These are phyloP conservation scores for Drosophila limbata DNA, from an alignment of 2,888 invertebrate species.

Conservation along the genomic window DNA sequence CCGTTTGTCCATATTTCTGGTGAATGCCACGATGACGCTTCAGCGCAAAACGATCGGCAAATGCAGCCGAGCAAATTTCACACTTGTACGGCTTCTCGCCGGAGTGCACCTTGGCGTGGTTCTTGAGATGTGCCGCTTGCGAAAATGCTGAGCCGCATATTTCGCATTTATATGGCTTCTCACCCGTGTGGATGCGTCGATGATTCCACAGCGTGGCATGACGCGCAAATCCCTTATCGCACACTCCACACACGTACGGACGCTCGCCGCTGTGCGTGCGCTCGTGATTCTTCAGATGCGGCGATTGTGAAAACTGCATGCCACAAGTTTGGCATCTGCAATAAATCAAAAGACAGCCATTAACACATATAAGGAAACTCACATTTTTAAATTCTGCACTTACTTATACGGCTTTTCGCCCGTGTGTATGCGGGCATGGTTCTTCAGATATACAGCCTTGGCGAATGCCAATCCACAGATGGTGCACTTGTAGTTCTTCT, in stretches of 20 bases:
- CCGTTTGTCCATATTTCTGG: constrained; percentile 90
- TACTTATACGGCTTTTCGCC: constrained; percentile 94
- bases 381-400: constrained; percentile 62
- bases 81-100: constrained; percentile 94
- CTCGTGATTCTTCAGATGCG: constrained; percentile 95
- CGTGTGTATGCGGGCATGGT: constrained; percentile 94
- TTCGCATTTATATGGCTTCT: constrained; percentile 89
- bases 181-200: constrained; percentile 93
- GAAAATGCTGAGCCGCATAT: constrained; percentile 96
- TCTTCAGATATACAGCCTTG: constrained; percentile 95
- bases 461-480: constrained; percentile 95
- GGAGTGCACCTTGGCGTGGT: constrained; percentile 94
- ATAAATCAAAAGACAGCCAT: constrained; percentile 23
- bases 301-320: constrained; percentile 96
- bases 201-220: constrained; percentile 96
- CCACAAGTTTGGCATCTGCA: constrained; percentile 93
- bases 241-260: constrained; percentile 95
- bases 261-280: constrained; percentile 95
- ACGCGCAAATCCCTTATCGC: constrained; percentile 94
- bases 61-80: constrained; percentile 93
- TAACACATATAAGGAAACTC: constrained; percentile 6
- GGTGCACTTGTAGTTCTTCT: constrained; percentile 94
- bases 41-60: constrained; percentile 94
- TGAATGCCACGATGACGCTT: constrained; percentile 95
- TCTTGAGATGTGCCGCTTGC: constrained; percentile 95